phyloP scores from a whole-genome alignment of 2,888 invertebrate genomes.

The Dynastes grantii region DNA sequence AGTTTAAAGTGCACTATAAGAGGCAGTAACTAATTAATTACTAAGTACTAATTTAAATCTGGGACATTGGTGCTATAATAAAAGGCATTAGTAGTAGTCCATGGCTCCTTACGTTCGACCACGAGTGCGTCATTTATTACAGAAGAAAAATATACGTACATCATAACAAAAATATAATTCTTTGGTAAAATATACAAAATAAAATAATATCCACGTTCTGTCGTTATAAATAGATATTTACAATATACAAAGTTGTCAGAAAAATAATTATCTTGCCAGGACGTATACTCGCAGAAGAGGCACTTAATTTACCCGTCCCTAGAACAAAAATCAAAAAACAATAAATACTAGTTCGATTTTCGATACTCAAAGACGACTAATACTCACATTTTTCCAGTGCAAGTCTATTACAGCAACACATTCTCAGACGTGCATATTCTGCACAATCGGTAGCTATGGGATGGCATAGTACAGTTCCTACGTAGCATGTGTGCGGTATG shows the following conservation, averaged over 20 bases:
- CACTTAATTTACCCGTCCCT: slow-evolving; percentile 50
- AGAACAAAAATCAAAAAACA: slow-evolving; percentile 30
- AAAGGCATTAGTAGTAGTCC: background rate
- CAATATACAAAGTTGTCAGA: slow-evolving; percentile 48
- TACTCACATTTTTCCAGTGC: slow-evolving; percentile 77
- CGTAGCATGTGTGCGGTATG: slow-evolving; percentile 80
- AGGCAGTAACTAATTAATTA: too few species aligned
- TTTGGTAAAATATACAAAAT: slow-evolving; percentile 42
- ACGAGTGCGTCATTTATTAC: slow-evolving; percentile 27
- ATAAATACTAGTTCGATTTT: background rate
- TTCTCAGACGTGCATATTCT: slow-evolving; percentile 75
- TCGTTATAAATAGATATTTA: slow-evolving; percentile 50
- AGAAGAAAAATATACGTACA: slow-evolving; percentile 31
- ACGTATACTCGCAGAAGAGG: slow-evolving; percentile 30
- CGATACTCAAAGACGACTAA: background rate
- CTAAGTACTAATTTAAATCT: too few species aligned
- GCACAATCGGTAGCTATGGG: slow-evolving; percentile 77
- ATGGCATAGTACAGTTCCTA: slow-evolving; percentile 76
- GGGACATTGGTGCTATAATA: background rate
- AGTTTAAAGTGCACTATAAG: too few species aligned
- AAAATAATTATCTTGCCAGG: slow-evolving; percentile 15
- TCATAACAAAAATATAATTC: slow-evolving; percentile 45
- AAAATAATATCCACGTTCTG: slow-evolving; percentile 33
- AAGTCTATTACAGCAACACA: slow-evolving; percentile 78
- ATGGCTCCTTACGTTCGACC: background rate